These are phyloP conservation scores for Aurelia coerulea DNA, from an alignment of 30 jellyfish, hydroid and myxozoan genomes.

Conservation along the genomic window DNA sequence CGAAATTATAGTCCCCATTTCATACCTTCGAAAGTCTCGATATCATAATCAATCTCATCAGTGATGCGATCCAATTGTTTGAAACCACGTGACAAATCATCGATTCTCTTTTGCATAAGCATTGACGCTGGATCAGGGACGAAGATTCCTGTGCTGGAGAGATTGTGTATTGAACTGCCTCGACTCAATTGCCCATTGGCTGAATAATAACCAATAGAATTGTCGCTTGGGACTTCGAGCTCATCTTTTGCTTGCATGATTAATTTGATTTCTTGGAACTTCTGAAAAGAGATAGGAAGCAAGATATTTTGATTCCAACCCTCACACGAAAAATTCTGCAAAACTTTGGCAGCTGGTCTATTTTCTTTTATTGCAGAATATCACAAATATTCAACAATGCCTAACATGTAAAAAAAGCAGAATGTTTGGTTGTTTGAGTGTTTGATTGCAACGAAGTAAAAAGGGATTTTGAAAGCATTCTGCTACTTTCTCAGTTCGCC, in stretches of 20 bases:
- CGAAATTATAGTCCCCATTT: no score
- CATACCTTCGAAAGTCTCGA: conserved; percentile 50
- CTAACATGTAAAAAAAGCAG: no score
- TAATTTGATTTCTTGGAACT: not conserved
- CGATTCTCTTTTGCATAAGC: conserved; percentile 64
- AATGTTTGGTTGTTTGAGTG: no score
- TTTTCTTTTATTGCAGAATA: no score
- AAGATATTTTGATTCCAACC: no score
- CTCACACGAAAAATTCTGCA: no score
- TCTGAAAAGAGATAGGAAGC: not conserved
- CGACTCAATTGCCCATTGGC: conserved; percentile 48
- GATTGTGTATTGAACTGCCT: conserved; percentile 49
- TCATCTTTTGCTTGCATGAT: conserved; percentile 29
- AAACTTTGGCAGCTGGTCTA: no score
- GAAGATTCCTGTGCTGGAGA: not conserved
- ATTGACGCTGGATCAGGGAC: conserved; percentile 41
- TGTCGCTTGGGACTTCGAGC: conserved; percentile 40
- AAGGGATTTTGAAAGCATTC: no score
- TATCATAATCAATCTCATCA: conserved; percentile 68
- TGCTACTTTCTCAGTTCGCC: no score
- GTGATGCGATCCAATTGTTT: conserved; percentile 41
- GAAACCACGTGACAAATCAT: conserved; percentile 38
- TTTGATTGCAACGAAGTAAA: no score
- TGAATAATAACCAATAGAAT: conserved; percentile 16
- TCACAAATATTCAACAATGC: no score